A percentile compares a stretch with the other conserved stretches of the same genome.
Conservation (phyloP, 2,113 vertebrate genomes). For the Pipa parva region DNA sequence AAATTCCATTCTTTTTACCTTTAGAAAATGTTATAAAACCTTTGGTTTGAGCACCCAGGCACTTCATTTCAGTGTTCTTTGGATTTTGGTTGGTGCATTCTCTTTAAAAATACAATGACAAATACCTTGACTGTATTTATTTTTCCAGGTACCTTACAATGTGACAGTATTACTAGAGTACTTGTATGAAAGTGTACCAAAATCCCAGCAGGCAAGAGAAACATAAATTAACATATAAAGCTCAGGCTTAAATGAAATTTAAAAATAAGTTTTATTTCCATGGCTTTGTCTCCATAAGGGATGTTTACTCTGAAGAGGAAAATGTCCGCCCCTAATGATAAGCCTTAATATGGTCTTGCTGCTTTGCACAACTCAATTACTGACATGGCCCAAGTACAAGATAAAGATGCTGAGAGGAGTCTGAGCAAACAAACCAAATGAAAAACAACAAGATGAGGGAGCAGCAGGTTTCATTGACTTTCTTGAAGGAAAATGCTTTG, state of each 20-base stretch:
- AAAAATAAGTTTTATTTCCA: neutral
- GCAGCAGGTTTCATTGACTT: slow-evolving; percentile 30
- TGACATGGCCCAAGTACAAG: slow-evolving; percentile 15
- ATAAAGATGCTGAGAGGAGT: slow-evolving; percentile 33
- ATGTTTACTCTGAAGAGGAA: slow-evolving; percentile 1
- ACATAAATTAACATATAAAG: slow-evolving; percentile 15
- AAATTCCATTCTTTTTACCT: too few species aligned
- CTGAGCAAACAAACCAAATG: slow-evolving; percentile 35
- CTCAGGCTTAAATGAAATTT: neutral
- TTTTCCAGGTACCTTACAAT: slow-evolving; percentile 16
- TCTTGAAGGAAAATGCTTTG: slow-evolving; percentile 33
- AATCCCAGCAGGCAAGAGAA: slow-evolving; percentile 20
- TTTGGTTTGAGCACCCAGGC: too few species aligned
- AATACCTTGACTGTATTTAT: neutral
- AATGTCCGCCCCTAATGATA: slow-evolving; percentile 23
- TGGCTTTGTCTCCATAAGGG: slow-evolving; percentile 5
- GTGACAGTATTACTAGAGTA: slow-evolving; percentile 6
- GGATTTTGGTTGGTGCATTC: too few species aligned
- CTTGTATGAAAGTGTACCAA: neutral
- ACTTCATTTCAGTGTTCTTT: too few species aligned
- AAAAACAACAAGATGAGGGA: slow-evolving; percentile 34
- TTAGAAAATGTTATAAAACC: too few species aligned
- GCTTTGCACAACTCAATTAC: slow-evolving; percentile 29
- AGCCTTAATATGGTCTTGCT: slow-evolving; percentile 24
- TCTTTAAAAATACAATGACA: too few species aligned